Conservation (phyloP, 2,797 vertebrate species). For the Clarias laeviceps region DNA sequence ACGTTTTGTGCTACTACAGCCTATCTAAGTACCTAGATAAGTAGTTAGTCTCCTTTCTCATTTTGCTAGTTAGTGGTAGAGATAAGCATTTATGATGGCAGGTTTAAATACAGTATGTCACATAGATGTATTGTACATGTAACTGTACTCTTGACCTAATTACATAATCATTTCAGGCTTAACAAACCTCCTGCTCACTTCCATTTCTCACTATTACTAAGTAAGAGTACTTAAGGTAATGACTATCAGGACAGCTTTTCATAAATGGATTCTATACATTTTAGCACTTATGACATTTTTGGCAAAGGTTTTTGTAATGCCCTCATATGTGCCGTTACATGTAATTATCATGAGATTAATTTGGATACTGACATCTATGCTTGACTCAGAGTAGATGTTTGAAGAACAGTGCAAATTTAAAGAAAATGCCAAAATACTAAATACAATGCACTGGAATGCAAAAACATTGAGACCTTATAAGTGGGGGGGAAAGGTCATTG, state of each 20-base stretch:
- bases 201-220: not conserved
- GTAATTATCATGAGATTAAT: not conserved
- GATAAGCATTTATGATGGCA: conserved; percentile 1
- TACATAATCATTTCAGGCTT: not conserved
- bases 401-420: not conserved
- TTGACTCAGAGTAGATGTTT: not conserved
- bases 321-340: not conserved
- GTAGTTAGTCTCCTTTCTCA: not conserved
- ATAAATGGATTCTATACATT: not conserved
- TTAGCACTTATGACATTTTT: not conserved
- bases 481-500: not conserved
- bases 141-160: conserved; percentile 2
- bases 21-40: not conserved
- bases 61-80: not conserved
- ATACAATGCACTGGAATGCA: not conserved
- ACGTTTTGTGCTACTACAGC: conserved; percentile 11
- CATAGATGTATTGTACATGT: conserved; percentile 2
- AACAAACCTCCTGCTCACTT: not conserved
- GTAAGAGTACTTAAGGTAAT: not conserved
- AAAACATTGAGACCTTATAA: not conserved
- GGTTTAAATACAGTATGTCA: not conserved
- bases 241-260: not conserved
- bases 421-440: not conserved
- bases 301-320: not conserved
- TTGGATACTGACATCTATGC: not conserved